Evolutionary conservation across 1,140 invertebrate genomes (phyloP).

Genomic region (Cydia splendana): DNA sequence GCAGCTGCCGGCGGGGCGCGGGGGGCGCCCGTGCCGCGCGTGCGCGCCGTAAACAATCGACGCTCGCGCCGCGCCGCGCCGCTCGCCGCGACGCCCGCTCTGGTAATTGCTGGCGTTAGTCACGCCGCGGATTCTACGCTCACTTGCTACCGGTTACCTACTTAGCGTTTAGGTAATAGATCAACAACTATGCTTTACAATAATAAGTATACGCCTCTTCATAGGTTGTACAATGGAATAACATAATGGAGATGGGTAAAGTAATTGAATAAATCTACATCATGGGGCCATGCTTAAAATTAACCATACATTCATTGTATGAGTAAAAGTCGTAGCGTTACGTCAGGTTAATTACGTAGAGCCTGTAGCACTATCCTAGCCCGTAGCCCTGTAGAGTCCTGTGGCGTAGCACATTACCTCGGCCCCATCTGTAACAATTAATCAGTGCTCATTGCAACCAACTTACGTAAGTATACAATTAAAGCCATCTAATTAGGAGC

Average conservation of each 20-base stretch:
- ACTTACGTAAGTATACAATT: conserved; percentile 49
- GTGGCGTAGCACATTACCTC: conserved; percentile 15
- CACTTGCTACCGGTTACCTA: conserved; percentile 44
- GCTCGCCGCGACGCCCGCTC: conserved; percentile 61
- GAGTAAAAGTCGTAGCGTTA: not conserved
- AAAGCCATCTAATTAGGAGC: conserved; percentile 62
- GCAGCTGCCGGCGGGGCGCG: conserved; percentile 72
- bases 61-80: conserved; percentile 53
- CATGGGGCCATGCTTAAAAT: not conserved
- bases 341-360: not conserved
- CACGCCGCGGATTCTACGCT: conserved; percentile 42
- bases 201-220: not conserved
- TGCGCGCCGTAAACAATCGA: conserved; percentile 76
- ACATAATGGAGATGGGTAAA: not conserved
- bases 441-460: conserved; percentile 20
- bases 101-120: conserved; percentile 56
- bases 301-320: not conserved
- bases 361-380: not conserved
- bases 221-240: not conserved
- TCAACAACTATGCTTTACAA: conserved; percentile 11
- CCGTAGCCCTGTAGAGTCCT: conserved; percentile 4
- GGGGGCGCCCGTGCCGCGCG: conserved; percentile 68
- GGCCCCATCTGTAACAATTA: conserved; percentile 22
- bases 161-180: conserved; percentile 34
- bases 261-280: not conserved